Base-by-base conservation (phyloP, 1,140 invertebrate genomes). In the Drosophila ohnishii region DNA sequence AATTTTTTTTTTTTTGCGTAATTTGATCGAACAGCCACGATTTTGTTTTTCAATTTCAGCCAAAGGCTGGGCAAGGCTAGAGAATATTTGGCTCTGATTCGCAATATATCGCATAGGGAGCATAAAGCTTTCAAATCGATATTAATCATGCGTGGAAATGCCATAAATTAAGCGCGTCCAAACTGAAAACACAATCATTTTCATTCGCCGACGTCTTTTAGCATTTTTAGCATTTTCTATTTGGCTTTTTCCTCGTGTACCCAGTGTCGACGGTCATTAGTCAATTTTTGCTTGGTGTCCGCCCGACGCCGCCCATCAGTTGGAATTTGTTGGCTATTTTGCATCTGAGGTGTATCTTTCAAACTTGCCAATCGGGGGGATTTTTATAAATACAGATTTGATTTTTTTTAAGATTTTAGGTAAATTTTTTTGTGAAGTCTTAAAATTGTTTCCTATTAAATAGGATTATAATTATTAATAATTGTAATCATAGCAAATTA, bases 91-190 rank as follows among this genome's bases (percentile, higher is more conserved):
- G 19, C 61, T 59, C 35, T 22, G 59, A 48, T 62, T 45, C 67
- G 61, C 56, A 57, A 48, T 32, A 57, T 59, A 80, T 73, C 56
- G 59, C 47, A 64, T 70, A 78, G 80, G 66, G 69, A 75, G 78
- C 88, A 25, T 47, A 28, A n/a, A n/a, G 45, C 45, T 90, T 74
- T 90, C 74, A 90, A 90, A 90, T 90, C 79, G 69, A 86, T 83
- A 90, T 90, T 86, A 90, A 90, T 90, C 89, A 90, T 88, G 84
- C 85, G 77, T 70, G 70, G 56, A 81, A 90, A 85, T 89, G 75
- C 78, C 75, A 88, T 90, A 79, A 88, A 89, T 88, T 89, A 80
- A 57, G 77, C 72, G 65, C 56, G 50, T 55, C 69, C 30, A 16
- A 74, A 25, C 14, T 10, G 30, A 62, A 74, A 75, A 76, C 74